These are phyloP conservation scores for Nomada hirtipes DNA, from an alignment of 2,888 invertebrate genomes.

Conservation along the genomic window DNA sequence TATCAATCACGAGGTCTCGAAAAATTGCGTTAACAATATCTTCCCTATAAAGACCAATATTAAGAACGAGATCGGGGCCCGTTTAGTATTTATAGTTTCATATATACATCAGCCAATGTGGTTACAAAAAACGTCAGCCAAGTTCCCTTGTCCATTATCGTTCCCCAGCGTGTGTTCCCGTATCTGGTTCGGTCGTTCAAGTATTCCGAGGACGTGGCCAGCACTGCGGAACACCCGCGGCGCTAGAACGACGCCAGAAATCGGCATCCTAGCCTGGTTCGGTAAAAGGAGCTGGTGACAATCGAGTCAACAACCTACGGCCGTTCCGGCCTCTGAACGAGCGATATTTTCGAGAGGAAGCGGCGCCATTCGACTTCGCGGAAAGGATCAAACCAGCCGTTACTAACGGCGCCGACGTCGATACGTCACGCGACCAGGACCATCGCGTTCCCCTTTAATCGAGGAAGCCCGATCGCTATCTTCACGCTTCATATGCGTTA, in stretches of 20 bases:
- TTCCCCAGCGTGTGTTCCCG: slow-evolving; percentile 15
- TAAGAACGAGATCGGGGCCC: too few species aligned
- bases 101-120: neutral
- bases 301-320: slow-evolving; percentile 78
- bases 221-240: slow-evolving; percentile 38
- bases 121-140: slow-evolving; percentile 6
- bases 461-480: slow-evolving; percentile 77
- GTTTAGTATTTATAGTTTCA: too few species aligned
- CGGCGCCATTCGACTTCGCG: slow-evolving; percentile 73
- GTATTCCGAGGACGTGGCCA: slow-evolving; percentile 38
- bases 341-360: slow-evolving; percentile 75
- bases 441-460: slow-evolving; percentile 43
- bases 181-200: slow-evolving; percentile 37
- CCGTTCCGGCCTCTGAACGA: slow-evolving; percentile 75
- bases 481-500: slow-evolving; percentile 81
- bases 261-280: slow-evolving; percentile 31
- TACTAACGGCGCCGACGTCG: slow-evolving; percentile 62
- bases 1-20: too few species aligned
- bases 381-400: slow-evolving; percentile 71
- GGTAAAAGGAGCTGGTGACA: slow-evolving; percentile 67
- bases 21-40: too few species aligned
- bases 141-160: slow-evolving; percentile 20
- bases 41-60: too few species aligned
- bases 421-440: slow-evolving; percentile 56
- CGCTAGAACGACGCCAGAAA: slow-evolving; percentile 36